Conservation (phyloP, 2,797 vertebrate genomes). For the Sebastiscus albofasciatus region DNA sequence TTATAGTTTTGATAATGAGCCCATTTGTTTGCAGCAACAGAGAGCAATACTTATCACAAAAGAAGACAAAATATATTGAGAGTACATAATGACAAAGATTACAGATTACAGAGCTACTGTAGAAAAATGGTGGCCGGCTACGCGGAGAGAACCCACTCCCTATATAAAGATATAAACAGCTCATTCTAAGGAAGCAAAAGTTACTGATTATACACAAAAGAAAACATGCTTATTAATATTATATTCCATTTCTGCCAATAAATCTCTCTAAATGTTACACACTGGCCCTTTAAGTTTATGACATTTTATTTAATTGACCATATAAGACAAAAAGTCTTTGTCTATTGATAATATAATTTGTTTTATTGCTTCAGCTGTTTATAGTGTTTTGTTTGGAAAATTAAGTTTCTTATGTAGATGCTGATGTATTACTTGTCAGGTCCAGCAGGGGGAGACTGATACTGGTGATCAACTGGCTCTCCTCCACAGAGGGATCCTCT, state of each 20-base stretch:
- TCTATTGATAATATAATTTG: background rate
- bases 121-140: no score
- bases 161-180: no score
- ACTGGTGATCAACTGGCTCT: constrained; percentile 11
- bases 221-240: no score
- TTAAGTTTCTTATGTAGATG: background rate
- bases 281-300: no score
- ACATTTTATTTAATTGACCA: background rate
- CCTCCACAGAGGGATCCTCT: background rate
- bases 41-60: background rate
- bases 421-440: constrained; percentile 9
- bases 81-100: background rate
- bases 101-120: background rate
- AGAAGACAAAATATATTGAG: background rate
- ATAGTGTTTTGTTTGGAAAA: background rate
- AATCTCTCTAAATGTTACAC: no score
- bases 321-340: background rate
- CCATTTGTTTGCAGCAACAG: background rate
- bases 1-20: background rate
- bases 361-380: background rate
- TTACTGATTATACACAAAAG: no score
- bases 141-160: no score
- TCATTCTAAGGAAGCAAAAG: no score
- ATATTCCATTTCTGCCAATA: no score
- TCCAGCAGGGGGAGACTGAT: constrained; percentile 64